Conservation (phyloP, 2,797 vertebrate genomes). For the Percopsis omiscomaycus region DNA sequence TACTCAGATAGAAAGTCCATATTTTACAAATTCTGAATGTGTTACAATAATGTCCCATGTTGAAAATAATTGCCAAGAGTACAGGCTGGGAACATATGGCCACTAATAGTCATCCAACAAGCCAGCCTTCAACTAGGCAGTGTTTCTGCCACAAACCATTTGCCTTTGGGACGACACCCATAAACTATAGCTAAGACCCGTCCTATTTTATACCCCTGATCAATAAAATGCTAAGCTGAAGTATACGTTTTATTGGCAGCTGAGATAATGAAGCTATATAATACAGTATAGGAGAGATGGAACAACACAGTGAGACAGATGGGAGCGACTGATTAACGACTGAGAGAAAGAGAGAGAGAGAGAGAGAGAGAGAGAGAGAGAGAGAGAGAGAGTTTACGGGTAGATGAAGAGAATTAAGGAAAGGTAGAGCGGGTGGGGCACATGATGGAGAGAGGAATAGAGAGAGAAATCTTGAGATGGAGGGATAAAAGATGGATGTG, state of each 20-base stretch:
- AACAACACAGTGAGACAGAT: neutral
- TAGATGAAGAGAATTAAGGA: no score
- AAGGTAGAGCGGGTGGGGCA: neutral
- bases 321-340: no score
- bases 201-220: neutral
- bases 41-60: neutral
- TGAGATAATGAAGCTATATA: constrained; percentile 12
- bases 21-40: no score
- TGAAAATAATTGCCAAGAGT: neutral
- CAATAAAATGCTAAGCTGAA: constrained; percentile 12
- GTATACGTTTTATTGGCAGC: constrained; percentile 10
- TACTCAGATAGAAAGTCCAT: no score
- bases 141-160: neutral
- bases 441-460: neutral
- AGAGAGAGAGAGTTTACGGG: neutral
- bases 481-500: neutral
- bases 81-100: neutral
- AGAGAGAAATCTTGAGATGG: neutral
- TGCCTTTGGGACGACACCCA: constrained; percentile 6
- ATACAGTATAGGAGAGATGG: neutral
- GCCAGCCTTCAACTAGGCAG: neutral
- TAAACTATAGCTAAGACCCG: constrained; percentile 6
- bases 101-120: neutral
- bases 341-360: neutral
- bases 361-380: neutral